Evolutionary conservation across 2,888 invertebrate genomes (phyloP), one percentile per base, ranked within the genome.

Genomic region (Cremastinae sp.): DNA sequence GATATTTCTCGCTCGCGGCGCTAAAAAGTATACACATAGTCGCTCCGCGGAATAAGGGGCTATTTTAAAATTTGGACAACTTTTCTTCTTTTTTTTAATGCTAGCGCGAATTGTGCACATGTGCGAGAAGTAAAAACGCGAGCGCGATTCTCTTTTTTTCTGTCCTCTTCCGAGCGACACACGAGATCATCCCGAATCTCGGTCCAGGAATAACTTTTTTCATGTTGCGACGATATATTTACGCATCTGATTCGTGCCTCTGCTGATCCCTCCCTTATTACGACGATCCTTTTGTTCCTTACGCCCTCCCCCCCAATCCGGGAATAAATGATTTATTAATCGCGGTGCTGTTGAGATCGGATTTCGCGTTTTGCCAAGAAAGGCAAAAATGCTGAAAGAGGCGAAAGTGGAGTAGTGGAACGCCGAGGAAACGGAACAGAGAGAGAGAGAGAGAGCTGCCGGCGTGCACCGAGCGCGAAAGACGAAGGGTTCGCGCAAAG

Each of bases 351-450:
- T n/a, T n/a, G n/a, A n/a, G n/a, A n/a, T n/a, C 65, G 41, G 51
- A 10, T 16, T 47, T 38, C 20, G 28, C 28, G 2, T 28, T n/a
- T n/a, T n/a, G n/a, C n/a, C n/a, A n/a, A n/a, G 22, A 53, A 8
- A 43, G 68, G 49, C 41, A 47, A 9, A 9, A 22, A 38, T 1
- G 16, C 14, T 53, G 56, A 59, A 45, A 38, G 54, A 51, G 64
- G 74, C 65, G 78, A 84, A 85, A 84, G 84, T 85, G 68, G 84
- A 84, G 81, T 82, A 84, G 84, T 84, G 76, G 84, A 82, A 80
- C 84, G 80, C 75, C 45, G 70, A 53, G 36, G 58, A 65, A 65
- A 53, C 20, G 62, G 28, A 64, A 59, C 64, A 59, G 41, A 45
- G 22, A 34, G 18, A 62, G 61, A 61, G 53, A 38, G 56, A 16